Conservation (phyloP, 92 coral and sea anemone genomes). For the Epizoanthus illoricatus region DNA sequence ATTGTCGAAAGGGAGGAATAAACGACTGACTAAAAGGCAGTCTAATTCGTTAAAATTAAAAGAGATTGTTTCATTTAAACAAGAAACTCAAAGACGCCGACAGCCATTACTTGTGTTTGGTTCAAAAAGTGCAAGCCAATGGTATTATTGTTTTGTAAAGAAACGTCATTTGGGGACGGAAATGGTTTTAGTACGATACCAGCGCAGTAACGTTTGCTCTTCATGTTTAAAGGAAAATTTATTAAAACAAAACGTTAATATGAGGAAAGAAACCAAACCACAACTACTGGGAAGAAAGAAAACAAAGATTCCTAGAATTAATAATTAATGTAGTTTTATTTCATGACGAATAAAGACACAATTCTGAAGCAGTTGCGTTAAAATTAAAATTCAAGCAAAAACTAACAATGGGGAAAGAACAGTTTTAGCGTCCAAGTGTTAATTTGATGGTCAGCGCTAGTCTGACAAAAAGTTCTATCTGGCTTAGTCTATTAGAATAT, state of each 20-base stretch:
- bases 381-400: conserved; percentile 39
- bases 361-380: conserved; percentile 45
- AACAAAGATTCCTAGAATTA: conserved; percentile 71
- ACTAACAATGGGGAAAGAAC: conserved; percentile 33
- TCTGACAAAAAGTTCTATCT: conserved; percentile 50
- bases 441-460: conserved; percentile 20
- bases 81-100: conserved; percentile 37
- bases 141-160: conserved; percentile 1
- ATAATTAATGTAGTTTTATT: conserved; percentile 81
- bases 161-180: background rate
- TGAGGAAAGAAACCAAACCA: conserved; percentile 42
- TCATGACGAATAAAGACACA: conserved; percentile 40
- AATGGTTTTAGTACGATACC: conserved; percentile 2
- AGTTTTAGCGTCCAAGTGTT: conserved; percentile 20
- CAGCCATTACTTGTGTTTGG: conserved; percentile 17
- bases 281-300: conserved; percentile 47
- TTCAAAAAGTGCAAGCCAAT: conserved; percentile 10
- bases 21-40: conserved; percentile 32
- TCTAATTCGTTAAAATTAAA: conserved; percentile 48
- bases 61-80: conserved; percentile 50
- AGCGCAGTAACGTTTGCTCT: conserved; percentile 9
- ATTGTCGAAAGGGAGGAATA: conserved; percentile 19
- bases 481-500: conserved; percentile 44
- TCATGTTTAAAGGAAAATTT: conserved; percentile 19
- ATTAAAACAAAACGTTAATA: conserved; percentile 38